Conservation (phyloP, 2,113 vertebrate genomes). For the Tonatia bakeri region DNA sequence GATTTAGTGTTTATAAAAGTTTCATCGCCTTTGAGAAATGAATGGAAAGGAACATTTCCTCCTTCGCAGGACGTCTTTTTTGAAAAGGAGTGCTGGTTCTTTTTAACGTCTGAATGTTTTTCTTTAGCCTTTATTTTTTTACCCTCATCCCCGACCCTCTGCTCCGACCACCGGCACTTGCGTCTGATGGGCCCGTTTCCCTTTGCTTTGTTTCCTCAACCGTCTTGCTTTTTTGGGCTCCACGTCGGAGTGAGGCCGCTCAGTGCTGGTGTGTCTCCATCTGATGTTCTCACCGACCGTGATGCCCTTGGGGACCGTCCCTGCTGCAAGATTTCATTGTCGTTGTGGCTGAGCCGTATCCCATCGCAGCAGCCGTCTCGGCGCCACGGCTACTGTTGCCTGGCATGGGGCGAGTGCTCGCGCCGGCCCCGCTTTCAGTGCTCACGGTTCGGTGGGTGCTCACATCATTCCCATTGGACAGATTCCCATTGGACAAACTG, state of each 20-base stretch:
- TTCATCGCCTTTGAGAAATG: neutral
- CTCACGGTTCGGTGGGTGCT: neutral
- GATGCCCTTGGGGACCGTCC: neutral
- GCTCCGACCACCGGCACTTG: accelerated
- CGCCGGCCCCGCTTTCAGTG: accelerated
- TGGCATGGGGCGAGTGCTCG: accelerated
- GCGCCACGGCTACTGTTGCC: neutral
- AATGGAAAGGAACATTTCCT: neutral
- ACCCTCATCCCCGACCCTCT: neutral
- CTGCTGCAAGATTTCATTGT: accelerated
- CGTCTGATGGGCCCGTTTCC: neutral
- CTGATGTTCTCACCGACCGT: neutral
- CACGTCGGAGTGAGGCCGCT: accelerated
- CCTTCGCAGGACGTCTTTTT: neutral
- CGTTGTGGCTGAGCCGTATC: accelerated
- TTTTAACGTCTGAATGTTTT: too few species aligned
- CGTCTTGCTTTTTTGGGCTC: neutral
- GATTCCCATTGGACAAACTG: accelerated
- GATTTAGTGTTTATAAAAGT: neutral
- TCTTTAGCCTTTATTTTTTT: too few species aligned
- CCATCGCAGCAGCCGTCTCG: neutral
- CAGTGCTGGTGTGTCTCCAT: neutral
- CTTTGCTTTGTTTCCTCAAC: neutral
- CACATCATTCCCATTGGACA: accelerated
- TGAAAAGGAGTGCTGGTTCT: neutral